Conservation (phyloP, 1,140 invertebrate genomes). For the Muscidifurax raptorellus region DNA sequence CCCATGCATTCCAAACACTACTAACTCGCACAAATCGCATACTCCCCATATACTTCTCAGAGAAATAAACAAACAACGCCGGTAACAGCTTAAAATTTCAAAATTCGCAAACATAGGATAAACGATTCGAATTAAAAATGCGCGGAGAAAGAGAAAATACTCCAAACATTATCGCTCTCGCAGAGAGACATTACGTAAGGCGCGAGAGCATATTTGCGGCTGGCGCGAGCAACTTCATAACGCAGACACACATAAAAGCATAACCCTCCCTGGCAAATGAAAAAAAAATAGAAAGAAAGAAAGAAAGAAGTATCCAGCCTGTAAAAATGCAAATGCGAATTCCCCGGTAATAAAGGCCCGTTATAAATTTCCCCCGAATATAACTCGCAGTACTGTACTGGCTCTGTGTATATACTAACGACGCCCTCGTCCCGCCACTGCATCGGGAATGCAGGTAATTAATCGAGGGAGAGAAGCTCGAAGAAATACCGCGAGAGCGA, state of each 20-base stretch:
- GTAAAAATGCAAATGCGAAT: constrained; percentile 52
- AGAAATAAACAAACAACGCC: background rate
- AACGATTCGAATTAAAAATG: background rate
- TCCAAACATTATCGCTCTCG: background rate
- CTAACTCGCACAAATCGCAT: background rate
- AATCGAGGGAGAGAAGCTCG: constrained; percentile 18
- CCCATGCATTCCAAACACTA: no score
- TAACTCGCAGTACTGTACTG: background rate
- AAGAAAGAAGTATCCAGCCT: background rate
- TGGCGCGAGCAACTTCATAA: constrained; percentile 25
- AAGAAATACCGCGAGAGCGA: constrained; percentile 8
- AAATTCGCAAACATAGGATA: background rate
- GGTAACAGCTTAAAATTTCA: background rate
- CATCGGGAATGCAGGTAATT: constrained; percentile 36
- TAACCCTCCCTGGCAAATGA: background rate
- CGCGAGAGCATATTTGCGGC: constrained; percentile 30
- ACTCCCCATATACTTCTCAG: background rate
- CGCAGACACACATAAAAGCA: constrained; percentile 19
- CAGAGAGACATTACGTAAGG: background rate
- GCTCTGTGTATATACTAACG: constrained; percentile 13
- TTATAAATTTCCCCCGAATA: constrained; percentile 38
- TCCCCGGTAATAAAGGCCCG: constrained; percentile 25
- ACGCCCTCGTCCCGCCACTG: constrained; percentile 1
- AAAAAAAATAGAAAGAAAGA: background rate
- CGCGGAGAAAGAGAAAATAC: background rate